phyloP scores from a whole-genome alignment of 2,797 vertebrate genomes.

The Sebastes oblongus region DNA sequence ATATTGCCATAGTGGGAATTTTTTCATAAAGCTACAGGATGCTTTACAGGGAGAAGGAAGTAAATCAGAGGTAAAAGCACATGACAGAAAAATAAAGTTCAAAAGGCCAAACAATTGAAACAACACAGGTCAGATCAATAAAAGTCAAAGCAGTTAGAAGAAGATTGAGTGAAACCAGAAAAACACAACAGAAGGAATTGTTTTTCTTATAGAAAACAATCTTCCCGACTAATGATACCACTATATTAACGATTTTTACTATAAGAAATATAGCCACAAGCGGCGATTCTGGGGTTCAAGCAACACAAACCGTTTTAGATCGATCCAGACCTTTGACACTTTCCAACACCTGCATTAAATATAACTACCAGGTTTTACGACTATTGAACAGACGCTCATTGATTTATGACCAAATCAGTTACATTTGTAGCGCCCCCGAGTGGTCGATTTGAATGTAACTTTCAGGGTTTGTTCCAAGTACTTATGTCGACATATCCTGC shows the following conservation, averaged over 20 bases:
- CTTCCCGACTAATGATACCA: not conserved
- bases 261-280: not conserved
- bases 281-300: no score
- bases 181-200: not conserved
- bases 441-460: no score
- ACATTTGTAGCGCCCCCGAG: no score
- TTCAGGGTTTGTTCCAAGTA: no score
- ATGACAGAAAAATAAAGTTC: not conserved
- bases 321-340: no score
- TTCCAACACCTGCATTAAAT: no score
- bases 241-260: not conserved
- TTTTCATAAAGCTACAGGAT: not conserved
- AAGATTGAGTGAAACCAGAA: not conserved
- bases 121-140: not conserved
- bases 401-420: no score
- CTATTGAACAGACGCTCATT: no score
- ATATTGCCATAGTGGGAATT: not conserved
- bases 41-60: not conserved
- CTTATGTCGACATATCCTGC: no score
- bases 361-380: no score
- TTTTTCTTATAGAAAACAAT: not conserved
- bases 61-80: conserved; percentile 6
- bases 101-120: not conserved
- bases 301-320: no score
- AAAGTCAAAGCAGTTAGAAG: not conserved